phyloP scores from a whole-genome alignment of 1,140 invertebrate species.

The Penaeus japonicus region DNA sequence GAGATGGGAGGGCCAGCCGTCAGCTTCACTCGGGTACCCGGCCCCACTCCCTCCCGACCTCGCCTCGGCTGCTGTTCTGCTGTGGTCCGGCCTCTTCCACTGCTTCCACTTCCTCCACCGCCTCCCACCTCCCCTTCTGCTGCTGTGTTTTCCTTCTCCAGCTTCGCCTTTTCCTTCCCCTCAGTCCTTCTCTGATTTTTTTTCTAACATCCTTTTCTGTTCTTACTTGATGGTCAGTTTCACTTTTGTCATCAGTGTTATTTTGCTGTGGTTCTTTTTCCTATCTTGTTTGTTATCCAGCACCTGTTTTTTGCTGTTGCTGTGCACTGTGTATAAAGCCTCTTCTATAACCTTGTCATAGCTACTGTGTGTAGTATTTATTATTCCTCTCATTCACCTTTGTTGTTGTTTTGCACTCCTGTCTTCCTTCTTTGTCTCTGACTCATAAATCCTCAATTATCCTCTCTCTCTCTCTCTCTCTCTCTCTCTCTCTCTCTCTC shows the following conservation, averaged over 20 bases:
- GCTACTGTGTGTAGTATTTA: too few relatives aligned
- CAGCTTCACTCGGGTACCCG: slow-evolving; percentile 50
- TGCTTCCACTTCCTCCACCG: slow-evolving; percentile 10
- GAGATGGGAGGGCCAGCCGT: slow-evolving; percentile 45
- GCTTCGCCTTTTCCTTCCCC: not conserved
- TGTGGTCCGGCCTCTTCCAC: not conserved
- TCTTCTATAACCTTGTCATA: too few relatives aligned
- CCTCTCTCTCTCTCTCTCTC: slow-evolving; percentile 1
- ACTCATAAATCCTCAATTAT: too few relatives aligned
- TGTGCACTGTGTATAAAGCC: too few relatives aligned
- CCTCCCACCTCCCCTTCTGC: slow-evolving; percentile 1
- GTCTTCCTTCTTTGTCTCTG: too few relatives aligned
- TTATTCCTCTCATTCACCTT: too few relatives aligned
- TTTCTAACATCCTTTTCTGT: too few relatives aligned
- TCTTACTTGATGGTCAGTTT: not conserved
- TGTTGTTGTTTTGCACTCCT: too few relatives aligned
- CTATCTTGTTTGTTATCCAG: too few relatives aligned
- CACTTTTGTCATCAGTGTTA: not conserved
- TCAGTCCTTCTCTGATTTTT: too few relatives aligned
- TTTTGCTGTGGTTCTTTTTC: not conserved
- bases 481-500: not conserved
- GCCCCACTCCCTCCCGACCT: not conserved
- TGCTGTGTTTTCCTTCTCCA: not conserved
- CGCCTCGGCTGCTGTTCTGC: not conserved
- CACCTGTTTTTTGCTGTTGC: too few relatives aligned